These are phyloP conservation scores for Protonemura montana DNA, from an alignment of 2,888 invertebrate genomes.

Conservation along the genomic window DNA sequence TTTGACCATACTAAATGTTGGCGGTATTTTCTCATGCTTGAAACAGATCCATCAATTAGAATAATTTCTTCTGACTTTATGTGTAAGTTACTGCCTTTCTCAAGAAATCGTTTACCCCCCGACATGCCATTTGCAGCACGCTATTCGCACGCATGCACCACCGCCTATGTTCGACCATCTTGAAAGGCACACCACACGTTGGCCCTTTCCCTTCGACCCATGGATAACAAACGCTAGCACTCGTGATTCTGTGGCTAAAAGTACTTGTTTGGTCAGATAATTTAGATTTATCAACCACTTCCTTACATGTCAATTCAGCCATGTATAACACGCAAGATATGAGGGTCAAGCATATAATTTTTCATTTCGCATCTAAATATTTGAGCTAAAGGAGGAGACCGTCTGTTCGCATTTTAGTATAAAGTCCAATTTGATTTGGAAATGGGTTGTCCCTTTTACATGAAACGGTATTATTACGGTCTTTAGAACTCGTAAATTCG, in stretches of 20 bases:
- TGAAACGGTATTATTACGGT: constrained; percentile 29
- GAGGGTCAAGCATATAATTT: constrained; percentile 28
- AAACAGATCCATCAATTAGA: constrained; percentile 28
- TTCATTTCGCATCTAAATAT: constrained; percentile 30
- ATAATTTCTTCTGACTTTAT: constrained; percentile 19
- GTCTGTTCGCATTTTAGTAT: neutral
- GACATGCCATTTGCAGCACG: constrained; percentile 27
- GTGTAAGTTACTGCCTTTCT: constrained; percentile 21
- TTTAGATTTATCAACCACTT: constrained; percentile 41
- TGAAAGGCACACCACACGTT: neutral
- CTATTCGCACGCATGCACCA: neutral
- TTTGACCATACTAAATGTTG: neutral
- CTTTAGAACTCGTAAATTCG: constrained; percentile 36
- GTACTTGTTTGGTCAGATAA: constrained; percentile 29
- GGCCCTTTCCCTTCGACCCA: constrained; percentile 9
- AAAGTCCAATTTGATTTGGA: constrained; percentile 33
- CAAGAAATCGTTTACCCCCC: constrained; percentile 17
- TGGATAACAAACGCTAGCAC: neutral
- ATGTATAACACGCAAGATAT: constrained; percentile 29
- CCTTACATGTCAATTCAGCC: constrained; percentile 38
- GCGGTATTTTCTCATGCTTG: neutral
- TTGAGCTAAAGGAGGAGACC: constrained; percentile 7
- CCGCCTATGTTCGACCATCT: constrained; percentile 20
- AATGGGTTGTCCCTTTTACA: constrained; percentile 21
- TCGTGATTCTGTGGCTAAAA: constrained; percentile 30